Evolutionary conservation across 2,888 invertebrate genomes (phyloP), one percentile per base, ranked within the genome.

Genomic region (Conus canariensis): DNA sequence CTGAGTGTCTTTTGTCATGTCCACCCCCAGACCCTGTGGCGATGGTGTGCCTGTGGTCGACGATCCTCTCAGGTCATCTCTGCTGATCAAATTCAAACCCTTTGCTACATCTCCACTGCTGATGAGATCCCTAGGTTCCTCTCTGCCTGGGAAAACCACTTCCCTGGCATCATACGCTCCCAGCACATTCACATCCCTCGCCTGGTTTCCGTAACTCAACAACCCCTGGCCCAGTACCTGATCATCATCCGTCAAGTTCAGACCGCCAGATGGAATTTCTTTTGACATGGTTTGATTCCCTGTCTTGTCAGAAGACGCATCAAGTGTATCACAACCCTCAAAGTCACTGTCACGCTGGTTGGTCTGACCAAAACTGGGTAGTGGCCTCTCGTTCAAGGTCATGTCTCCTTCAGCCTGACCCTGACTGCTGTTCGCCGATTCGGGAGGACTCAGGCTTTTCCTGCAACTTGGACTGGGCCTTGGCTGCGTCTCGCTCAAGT

Each of bases 1-100:
- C 22, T 85, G 85, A 5, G 85, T 22, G 25, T 85, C 85, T 16
- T 85, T 86, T 45, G 64, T 86, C 86, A 86, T 67, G 45, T 86
- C 86, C 2, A 67, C 67, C 3, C 86, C 86, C 25, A 85, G 25
- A 30, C 60, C 22, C 25, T 85, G 56, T 56, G 82, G 82, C 1
- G 82, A 86, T 86, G 64, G 10, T 67, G 67, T 5, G 8, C 19
- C 67, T 12, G 60, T 86, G 10, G 45, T 45, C 8, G 30, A 2
- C 30, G 64, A 86, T 9, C 67, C 86, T 85, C 85, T 60, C 10
- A 16, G 9, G 25, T 59, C 85, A 9, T 85, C 60, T 60, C 64
- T 64, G n/a, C 86, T 45, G 60, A 60, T 86, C 86, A 86, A 67
- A 30, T 86, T 86, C 67, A 86, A 45, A 30, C 60, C 86, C 3